Evolutionary conservation across 2,888 invertebrate genomes (phyloP).

Genomic region (Oasisia sp.): DNA sequence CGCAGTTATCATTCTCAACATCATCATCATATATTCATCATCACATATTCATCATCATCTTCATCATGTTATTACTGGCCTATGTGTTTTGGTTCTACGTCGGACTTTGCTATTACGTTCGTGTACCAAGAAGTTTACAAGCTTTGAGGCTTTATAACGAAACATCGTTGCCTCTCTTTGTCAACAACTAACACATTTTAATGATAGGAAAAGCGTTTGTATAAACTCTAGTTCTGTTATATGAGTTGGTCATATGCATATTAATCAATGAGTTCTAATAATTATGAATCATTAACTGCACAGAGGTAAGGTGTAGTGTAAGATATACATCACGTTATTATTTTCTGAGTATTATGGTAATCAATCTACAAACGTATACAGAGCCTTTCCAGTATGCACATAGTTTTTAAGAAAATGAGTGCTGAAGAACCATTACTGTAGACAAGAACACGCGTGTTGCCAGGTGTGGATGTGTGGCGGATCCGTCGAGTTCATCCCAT

Average conservation of each 20-base stretch:
- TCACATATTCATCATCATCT: too few relatives aligned
- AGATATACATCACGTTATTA: neutral
- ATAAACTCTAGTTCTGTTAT: neutral
- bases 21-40: too few relatives aligned
- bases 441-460: neutral
- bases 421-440: neutral
- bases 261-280: too few relatives aligned
- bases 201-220: neutral
- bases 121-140: too few relatives aligned
- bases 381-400: neutral
- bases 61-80: neutral
- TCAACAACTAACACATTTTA: too few relatives aligned
- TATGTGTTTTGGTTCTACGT: neutral
- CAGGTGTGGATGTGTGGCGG: conserved; percentile 85
- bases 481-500: conserved; percentile 90
- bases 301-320: neutral
- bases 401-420: neutral
- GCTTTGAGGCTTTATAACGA: too few relatives aligned
- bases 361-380: neutral
- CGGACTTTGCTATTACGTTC: too few relatives aligned
- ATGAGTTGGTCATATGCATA: too few relatives aligned
- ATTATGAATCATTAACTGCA: too few relatives aligned
- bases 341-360: neutral
- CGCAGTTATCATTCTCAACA: too few relatives aligned
- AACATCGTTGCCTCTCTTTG: too few relatives aligned